Base-by-base conservation (phyloP, 2,888 invertebrate genomes). In the Antheraea yamamai region DNA sequence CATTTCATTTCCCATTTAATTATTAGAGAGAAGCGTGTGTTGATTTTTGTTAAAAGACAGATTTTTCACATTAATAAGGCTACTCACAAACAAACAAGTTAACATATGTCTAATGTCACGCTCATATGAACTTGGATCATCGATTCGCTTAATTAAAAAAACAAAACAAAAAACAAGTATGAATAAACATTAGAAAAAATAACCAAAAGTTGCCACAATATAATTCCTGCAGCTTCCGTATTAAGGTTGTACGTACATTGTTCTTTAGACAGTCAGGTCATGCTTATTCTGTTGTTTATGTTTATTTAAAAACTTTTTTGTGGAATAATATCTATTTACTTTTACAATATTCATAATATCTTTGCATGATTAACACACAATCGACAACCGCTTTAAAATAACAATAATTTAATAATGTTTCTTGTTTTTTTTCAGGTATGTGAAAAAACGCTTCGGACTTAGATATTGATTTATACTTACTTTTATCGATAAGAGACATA, bases 371-470 rank as follows among this genome's bases (percentile, higher is more conserved):
- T 55, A 7, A n/a, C 20, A 55, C 20, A 55, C 55, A 55, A 55
- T 55, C 18, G 55, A 20, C 55, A 20, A 55, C 4, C 8, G 2
- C 12, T 55, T 3, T 30, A 30, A 18, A 55, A 72, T 30, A 55
- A 6, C 8, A 20, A 35, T 1, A 16, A n/a, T 64, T 30, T 68
- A 68, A 74, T 52, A 20, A 58, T 47, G 47, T 52, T 68, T 61
- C 8, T 68, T 72, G 64, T 64, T 77, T 81, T 77, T 78, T 82
- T 80, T 1, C 82, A 82, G 82, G 79, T 81, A 80, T 77, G 80
- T 80, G 78, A 80, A 76, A 47, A 70, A 78, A 78, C 80, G 75
- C 72, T 77, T 72, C 78, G 79, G 82, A 79, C 79, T 80, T 80
- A 81, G 76, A 74, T 72, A 74, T 64, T 71, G 35, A 61, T 70